Evolutionary conservation across 1,140 invertebrate genomes (phyloP).

Genomic region (Acromyrmex charruanus): DNA sequence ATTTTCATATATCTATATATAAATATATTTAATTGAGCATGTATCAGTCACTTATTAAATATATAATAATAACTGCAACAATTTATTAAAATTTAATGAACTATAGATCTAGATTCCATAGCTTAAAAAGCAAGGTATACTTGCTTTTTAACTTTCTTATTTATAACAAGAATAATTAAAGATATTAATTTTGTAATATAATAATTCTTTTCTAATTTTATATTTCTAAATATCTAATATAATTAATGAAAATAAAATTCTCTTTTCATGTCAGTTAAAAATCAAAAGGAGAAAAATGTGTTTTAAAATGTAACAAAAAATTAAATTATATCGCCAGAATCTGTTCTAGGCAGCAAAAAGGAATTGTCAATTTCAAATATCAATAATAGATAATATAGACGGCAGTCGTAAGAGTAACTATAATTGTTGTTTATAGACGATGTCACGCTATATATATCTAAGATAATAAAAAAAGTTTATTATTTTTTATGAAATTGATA

Average conservation of each 20-base stretch:
- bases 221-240: not conserved
- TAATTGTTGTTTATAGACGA: constrained; percentile 36
- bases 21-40: not conserved
- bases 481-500: constrained; percentile 47
- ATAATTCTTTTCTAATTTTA: too few species aligned
- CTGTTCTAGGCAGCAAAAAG: constrained; percentile 30
- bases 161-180: not conserved
- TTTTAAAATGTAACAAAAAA: constrained; percentile 20
- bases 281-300: not conserved
- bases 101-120: not conserved
- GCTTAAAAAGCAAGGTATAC: not conserved
- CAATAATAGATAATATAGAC: constrained; percentile 20
- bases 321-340: constrained; percentile 5
- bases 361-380: constrained; percentile 44
- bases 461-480: constrained; percentile 46
- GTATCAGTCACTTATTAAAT: not conserved
- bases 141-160: not conserved
- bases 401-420: constrained; percentile 49
- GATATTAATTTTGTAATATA: too few species aligned
- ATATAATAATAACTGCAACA: not conserved
- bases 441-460: constrained; percentile 11
- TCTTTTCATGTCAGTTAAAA: not conserved
- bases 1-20: not conserved
- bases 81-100: constrained; percentile 18
- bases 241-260: not conserved